Evolutionary conservation across 2,113 vertebrate genomes (phyloP).

Genomic region (Pangasianodon gigas): DNA sequence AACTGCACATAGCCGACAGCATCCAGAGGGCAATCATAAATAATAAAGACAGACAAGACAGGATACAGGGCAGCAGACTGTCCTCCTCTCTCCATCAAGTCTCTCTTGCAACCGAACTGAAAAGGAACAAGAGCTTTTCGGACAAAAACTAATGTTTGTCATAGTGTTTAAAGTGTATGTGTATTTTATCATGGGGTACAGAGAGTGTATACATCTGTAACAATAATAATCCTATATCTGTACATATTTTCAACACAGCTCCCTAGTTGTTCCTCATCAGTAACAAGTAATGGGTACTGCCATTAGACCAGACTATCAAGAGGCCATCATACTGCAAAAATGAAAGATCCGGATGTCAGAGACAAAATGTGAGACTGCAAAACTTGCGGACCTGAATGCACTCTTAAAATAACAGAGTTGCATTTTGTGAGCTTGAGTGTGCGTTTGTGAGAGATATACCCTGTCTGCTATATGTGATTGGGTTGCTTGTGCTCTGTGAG

Average conservation of each 20-base stretch:
- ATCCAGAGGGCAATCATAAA: slow-evolving; percentile 55
- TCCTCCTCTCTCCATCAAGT: slow-evolving; percentile 44
- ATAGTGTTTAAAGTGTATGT: slow-evolving; percentile 57
- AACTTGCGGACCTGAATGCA: slow-evolving; percentile 32
- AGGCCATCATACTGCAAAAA: slow-evolving; percentile 21
- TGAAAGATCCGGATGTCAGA: slow-evolving; percentile 8
- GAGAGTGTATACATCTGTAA: slow-evolving; percentile 54
- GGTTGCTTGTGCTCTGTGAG: slow-evolving; percentile 46
- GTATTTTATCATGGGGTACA: slow-evolving; percentile 31
- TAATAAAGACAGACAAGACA: slow-evolving; percentile 57
- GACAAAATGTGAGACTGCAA: slow-evolving; percentile 10
- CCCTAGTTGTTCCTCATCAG: slow-evolving; percentile 28
- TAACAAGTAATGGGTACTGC: slow-evolving; percentile 32
- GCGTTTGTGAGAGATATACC: slow-evolving; percentile 36
- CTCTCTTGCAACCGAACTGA: slow-evolving; percentile 33
- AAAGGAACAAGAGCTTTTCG: slow-evolving; percentile 17
- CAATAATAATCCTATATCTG: slow-evolving; percentile 55
- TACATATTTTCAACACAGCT: slow-evolving; percentile 55
- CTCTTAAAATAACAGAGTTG: background rate
- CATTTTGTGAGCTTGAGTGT: slow-evolving; percentile 18
- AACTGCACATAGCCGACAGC: slow-evolving; percentile 52
- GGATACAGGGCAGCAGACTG: slow-evolving; percentile 46
- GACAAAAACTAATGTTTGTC: slow-evolving; percentile 41
- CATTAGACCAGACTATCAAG: slow-evolving; percentile 28
- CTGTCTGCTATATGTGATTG: slow-evolving; percentile 33